Conservation (phyloP, 2,888 invertebrate genomes). For the Zelleria hepariella region DNA sequence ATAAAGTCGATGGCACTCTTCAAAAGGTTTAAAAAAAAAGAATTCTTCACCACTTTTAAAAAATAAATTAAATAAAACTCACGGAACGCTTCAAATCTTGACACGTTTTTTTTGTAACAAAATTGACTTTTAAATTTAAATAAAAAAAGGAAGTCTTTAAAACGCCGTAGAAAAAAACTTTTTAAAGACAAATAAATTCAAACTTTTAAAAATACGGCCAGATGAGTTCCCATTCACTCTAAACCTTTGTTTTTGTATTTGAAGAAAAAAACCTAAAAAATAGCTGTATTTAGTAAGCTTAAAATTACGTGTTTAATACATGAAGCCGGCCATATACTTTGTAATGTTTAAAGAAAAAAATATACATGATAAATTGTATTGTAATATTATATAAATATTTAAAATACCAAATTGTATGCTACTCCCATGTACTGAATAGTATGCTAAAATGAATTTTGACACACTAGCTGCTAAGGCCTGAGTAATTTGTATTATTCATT, state of each 20-base stretch:
- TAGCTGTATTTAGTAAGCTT: constrained; percentile 50
- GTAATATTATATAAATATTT: constrained; percentile 17
- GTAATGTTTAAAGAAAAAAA: constrained; percentile 19
- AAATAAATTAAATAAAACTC: constrained; percentile 15
- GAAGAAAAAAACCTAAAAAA: constrained; percentile 26
- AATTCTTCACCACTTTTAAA: constrained; percentile 17
- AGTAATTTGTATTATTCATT: constrained; percentile 19
- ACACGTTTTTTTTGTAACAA: neutral
- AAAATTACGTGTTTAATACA: constrained; percentile 27
- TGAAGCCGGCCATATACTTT: constrained; percentile 62
- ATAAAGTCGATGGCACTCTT: neutral
- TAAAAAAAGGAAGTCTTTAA: constrained; percentile 10
- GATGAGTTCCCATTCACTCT: constrained; percentile 7
- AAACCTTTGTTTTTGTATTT: constrained; percentile 11
- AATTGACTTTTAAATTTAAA: neutral
- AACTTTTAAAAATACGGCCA: constrained; percentile 1
- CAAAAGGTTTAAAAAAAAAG: no score
- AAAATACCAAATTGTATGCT: constrained; percentile 16
- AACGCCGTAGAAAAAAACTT: constrained; percentile 15
- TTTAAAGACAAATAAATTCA: neutral
- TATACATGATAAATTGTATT: neutral
- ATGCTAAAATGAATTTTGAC: constrained; percentile 7
- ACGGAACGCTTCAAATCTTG: constrained; percentile 24
- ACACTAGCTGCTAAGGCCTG: constrained; percentile 15
- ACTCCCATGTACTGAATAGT: constrained; percentile 36